A percentile compares a stretch with the other conserved stretches of the same genome.
phyloP scores from a whole-genome alignment of 2,888 invertebrate species.

The Netelia inedita region DNA sequence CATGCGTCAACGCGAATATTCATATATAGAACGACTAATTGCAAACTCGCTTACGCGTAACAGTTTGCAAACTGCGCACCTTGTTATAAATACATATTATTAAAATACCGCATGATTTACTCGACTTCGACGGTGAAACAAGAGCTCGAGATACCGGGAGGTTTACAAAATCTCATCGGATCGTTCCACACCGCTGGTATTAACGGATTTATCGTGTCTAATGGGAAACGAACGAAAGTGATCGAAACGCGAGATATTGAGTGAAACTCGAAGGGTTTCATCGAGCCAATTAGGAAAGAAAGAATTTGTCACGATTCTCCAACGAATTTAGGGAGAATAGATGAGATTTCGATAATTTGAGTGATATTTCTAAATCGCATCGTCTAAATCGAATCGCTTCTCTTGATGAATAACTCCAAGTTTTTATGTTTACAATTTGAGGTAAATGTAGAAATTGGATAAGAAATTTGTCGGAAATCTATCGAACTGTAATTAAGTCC shows the following conservation, averaged over 20 bases:
- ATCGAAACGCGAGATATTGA: constrained; percentile 2
- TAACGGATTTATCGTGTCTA: background rate
- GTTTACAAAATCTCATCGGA: background rate
- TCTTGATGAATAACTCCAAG: too few relatives aligned
- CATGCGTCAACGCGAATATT: background rate
- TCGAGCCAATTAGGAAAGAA: background rate
- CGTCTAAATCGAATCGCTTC: too few relatives aligned
- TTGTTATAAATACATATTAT: constrained; percentile 4
- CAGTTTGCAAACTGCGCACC: background rate
- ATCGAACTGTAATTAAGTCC: too few relatives aligned
- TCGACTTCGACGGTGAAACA: background rate
- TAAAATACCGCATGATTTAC: background rate
- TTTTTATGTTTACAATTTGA: too few relatives aligned
- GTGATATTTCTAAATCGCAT: too few relatives aligned
- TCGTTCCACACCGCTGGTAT: constrained; percentile 21
- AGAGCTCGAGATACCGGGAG: background rate
- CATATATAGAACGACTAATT: background rate
- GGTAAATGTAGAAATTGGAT: too few relatives aligned
- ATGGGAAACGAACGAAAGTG: constrained; percentile 23
- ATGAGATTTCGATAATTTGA: too few relatives aligned
- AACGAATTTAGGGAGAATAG: too few relatives aligned
- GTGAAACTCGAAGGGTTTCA: constrained; percentile 3
- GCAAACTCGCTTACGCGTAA: constrained; percentile 9
- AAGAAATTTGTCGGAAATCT: too few relatives aligned
- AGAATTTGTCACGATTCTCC: too few relatives aligned